phyloP scores from a whole-genome alignment of 2,113 vertebrate species.

The Pterophyllum scalare region DNA sequence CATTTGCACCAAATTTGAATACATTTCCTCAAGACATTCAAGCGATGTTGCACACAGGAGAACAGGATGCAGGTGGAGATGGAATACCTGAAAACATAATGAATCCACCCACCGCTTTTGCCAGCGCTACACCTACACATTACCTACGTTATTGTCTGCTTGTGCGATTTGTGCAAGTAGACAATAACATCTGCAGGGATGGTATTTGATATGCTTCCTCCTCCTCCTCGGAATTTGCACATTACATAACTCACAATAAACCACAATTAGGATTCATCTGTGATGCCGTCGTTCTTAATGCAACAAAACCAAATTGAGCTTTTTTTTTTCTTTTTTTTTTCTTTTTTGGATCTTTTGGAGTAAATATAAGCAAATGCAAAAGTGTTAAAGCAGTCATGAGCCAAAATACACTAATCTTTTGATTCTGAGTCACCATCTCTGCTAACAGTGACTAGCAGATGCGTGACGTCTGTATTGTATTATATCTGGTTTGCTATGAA shows the following conservation, averaged over 20 bases:
- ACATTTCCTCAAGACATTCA: background rate
- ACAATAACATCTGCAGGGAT: background rate
- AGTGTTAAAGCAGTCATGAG: background rate
- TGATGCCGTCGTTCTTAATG: background rate
- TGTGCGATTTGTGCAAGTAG: background rate
- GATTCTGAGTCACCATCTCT: background rate
- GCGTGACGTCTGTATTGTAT: background rate
- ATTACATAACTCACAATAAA: background rate
- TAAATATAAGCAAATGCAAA: background rate
- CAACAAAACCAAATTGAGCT: background rate
- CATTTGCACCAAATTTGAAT: background rate
- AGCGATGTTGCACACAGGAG: background rate
- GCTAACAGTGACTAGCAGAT: background rate
- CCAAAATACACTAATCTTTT: background rate
- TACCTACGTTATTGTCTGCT: too few species aligned
- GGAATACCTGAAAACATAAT: slow-evolving; percentile 1
- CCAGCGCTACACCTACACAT: background rate
- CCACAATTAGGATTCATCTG: background rate
- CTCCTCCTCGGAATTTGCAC: background rate
- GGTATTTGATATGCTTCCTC: background rate
- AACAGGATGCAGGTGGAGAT: background rate
- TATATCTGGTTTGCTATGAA: slow-evolving; percentile 42
- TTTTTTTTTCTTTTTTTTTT: background rate
- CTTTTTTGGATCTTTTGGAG: background rate
- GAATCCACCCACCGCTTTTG: background rate